These are phyloP conservation scores for Puffinus mauretanicus DNA, from an alignment of 2,113 vertebrate genomes.

Conservation along the genomic window DNA sequence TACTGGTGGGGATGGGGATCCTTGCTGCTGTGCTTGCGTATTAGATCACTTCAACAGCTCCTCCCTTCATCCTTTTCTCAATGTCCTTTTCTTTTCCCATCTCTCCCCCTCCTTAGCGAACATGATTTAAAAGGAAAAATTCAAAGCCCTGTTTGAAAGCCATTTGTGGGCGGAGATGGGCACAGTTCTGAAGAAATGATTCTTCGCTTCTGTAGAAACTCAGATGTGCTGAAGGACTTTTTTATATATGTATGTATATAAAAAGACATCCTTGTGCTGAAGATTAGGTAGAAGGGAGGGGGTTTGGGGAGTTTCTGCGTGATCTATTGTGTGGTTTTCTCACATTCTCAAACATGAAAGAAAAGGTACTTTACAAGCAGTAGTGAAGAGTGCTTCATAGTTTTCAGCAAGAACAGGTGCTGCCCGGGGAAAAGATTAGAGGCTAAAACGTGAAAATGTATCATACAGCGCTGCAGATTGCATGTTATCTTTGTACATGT, in stretches of 20 bases:
- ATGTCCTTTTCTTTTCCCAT: neutral
- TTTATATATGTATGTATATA: neutral
- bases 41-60: neutral
- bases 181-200: neutral
- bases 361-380: neutral
- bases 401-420: constrained; percentile 2
- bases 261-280: constrained; percentile 5
- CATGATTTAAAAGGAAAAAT: neutral
- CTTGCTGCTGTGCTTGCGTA: neutral
- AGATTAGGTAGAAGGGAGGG: neutral
- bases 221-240: neutral
- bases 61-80: neutral
- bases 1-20: neutral
- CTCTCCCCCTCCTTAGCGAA: neutral
- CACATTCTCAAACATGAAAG: neutral
- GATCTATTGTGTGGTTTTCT: neutral
- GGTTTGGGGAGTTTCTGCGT: neutral
- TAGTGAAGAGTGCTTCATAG: neutral
- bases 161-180: constrained; percentile 43
- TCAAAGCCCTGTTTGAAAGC: constrained; percentile 29
- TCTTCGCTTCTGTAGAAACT: neutral
- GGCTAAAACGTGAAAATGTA: neutral
- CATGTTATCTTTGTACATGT: neutral
- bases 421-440: neutral
- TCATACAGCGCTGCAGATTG: neutral